Evolutionary conservation across 2,113 vertebrate genomes (phyloP), one percentile per base, ranked within the genome.

Genomic region (Brienomyrus longianalis): DNA sequence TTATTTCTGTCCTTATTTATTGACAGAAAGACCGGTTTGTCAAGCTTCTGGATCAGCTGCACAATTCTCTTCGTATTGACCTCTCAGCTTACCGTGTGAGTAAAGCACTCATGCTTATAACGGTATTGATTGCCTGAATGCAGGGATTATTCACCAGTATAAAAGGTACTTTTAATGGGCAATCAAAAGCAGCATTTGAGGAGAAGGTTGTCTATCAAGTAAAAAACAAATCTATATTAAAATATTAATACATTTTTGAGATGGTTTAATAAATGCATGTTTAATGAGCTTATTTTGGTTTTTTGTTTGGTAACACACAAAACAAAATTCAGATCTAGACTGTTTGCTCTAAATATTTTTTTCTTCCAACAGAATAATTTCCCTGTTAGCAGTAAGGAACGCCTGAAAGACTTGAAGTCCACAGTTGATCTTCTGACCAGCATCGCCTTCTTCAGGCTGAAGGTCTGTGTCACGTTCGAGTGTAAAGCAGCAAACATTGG

Each of bases 361-460:
- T 93, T 89, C 95, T 48, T 88, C 89, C 83, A 13, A 92, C 94
- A 99, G 98, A 99, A 99, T 94, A 99, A 99, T 93, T 99, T 99
- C 91, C 98, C 98, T 59, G 97, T 97, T 92, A 98, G 98, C 94
- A 98, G 95, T 91, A 96, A 96, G 1, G 93, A 97, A 5, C 94
- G 98, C 2, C 95, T 99, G 90, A 94, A 95, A 83, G 98, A 99
- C 91, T 95, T 99, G 90, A 99, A 98, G 91, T 99, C 98, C 35
- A 99, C 98, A 0, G 97, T 99, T 94, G 98, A 99, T 94, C 97
- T 99, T 90, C 96, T 99, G 92, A 99, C 98, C 92, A 99, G 98
- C 96, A 99, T 99, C 94, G 97, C 97, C 2, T 99, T 99, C 96
- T 99, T 99, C 96, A 96, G 98, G 92, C 97, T 99, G 97, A 99